Base-by-base conservation (phyloP, 2,113 vertebrate genomes). In the Urocitellus parryii region DNA sequence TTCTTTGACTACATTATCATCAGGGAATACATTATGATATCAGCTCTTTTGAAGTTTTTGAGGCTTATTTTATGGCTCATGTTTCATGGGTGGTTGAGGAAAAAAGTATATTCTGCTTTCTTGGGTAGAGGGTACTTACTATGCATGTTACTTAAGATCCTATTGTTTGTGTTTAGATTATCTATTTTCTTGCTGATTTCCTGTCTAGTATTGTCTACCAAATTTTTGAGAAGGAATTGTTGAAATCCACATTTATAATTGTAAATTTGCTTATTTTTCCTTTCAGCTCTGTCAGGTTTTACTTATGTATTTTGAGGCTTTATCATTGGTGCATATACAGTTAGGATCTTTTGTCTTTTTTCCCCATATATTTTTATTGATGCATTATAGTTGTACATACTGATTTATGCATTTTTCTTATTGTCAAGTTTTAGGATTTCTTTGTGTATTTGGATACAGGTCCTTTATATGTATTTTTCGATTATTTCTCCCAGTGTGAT, bases 31-130 rank as follows among this genome's bases (percentile, higher is more conserved):
- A 51, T 25, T 72, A 12, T 93, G 29, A 65, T 86, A 61, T 70
- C 32, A 63, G 12, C 78, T 94, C 34, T 58, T 89, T 81, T 39
- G 17, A 80, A 85, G 68, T 82, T 94, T 34, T 78, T 94, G 77
- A 79, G 67, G 16, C 9, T 67, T 72, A 9, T 94, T 93, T 88
- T 90, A 72, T 83, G 25, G 20, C 25, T 73, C n/a, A 68, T 82
- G 29, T 90, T 65, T 68, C 42, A 29, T 68, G n/a, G n/a, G 25
- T 29, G 13, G 34, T 87, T 95, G 45, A n/a, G 39, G 1, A 42
- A 45, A 88, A 56, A 80, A 63, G 34, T 39, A 0, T 86, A 53
- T 84, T 93, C 37, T 79, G 32, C n/a, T n/a, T 72, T 77, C 10
- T 82, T 87, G 27, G 45, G 39, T 48, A 11, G 14, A 90, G 16